Conservation (phyloP, 2,888 invertebrate genomes). For the Calameuta idolon region DNA sequence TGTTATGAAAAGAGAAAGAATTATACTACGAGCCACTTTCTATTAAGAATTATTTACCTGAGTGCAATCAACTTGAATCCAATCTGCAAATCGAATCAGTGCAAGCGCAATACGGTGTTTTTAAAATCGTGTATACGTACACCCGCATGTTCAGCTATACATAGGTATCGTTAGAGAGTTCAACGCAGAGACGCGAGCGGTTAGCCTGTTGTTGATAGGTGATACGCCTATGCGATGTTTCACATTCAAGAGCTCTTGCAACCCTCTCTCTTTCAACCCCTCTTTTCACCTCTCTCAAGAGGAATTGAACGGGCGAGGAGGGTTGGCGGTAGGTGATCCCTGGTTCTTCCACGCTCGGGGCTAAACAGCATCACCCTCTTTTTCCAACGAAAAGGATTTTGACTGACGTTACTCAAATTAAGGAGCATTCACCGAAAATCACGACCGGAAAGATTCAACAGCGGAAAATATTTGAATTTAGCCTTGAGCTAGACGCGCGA, state of each 20-base stretch:
- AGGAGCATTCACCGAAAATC: conserved; percentile 52
- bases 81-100: background rate
- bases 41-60: background rate
- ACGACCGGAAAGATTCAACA: conserved; percentile 21
- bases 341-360: conserved; percentile 30
- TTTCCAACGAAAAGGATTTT: background rate
- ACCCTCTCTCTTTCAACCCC: conserved; percentile 18
- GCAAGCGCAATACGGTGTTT: background rate
- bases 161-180: background rate
- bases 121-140: background rate
- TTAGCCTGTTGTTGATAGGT: conserved; percentile 17
- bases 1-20: background rate
- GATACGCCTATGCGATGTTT: conserved; percentile 37
- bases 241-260: conserved; percentile 42
- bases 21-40: background rate
- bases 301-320: conserved; percentile 5
- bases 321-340: conserved; percentile 15
- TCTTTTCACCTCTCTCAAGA: conserved; percentile 12
- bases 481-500: background rate
- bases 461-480: background rate
- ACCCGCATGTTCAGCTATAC: too few relatives aligned
- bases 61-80: background rate
- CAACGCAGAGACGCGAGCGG: background rate
- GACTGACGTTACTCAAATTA: conserved; percentile 44
- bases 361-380: conserved; percentile 35